phyloP scores from a whole-genome alignment of 2,888 invertebrate species.

The Cerastis leucographa region DNA sequence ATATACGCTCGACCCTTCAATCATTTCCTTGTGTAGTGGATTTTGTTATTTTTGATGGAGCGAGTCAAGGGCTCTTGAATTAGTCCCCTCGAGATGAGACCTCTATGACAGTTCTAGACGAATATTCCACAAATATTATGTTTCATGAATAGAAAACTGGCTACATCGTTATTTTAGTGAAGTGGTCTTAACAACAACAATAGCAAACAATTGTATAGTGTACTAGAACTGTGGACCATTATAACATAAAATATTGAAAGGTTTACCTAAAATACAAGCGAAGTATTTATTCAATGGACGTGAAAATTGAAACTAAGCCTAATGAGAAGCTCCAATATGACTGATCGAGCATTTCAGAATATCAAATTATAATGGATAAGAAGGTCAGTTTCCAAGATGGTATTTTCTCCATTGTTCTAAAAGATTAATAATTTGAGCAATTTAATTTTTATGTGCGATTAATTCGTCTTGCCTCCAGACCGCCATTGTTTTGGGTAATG shows the following conservation, averaged over 20 bases:
- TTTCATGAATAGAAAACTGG: neutral
- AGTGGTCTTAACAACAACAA: neutral
- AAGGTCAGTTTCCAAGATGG: slow-evolving; percentile 28
- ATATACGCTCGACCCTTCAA: slow-evolving; percentile 48
- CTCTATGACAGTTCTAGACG: slow-evolving; percentile 14
- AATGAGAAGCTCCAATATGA: slow-evolving; percentile 6
- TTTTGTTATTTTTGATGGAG: slow-evolving; percentile 48
- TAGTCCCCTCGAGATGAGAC: slow-evolving; percentile 20
- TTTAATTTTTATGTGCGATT: slow-evolving; percentile 66
- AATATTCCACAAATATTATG: neutral
- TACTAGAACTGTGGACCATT: slow-evolving; percentile 6
- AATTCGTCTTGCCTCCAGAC: slow-evolving; percentile 51
- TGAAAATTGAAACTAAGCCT: slow-evolving; percentile 22
- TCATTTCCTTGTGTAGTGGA: slow-evolving; percentile 52
- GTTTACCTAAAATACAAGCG: neutral
- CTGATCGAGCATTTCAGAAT: slow-evolving; percentile 33
- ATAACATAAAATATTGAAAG: neutral
- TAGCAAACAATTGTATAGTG: neutral
- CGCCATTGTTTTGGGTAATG: slow-evolving; percentile 68
- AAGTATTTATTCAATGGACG: slow-evolving; percentile 13
- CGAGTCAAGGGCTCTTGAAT: slow-evolving; percentile 25
- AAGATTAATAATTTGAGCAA: slow-evolving; percentile 62
- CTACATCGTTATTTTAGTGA: neutral
- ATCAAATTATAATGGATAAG: slow-evolving; percentile 18
- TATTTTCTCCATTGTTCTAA: slow-evolving; percentile 51